Evolutionary conservation across 2,797 vertebrate species (phyloP).

Genomic region (Acanthornis magna): DNA sequence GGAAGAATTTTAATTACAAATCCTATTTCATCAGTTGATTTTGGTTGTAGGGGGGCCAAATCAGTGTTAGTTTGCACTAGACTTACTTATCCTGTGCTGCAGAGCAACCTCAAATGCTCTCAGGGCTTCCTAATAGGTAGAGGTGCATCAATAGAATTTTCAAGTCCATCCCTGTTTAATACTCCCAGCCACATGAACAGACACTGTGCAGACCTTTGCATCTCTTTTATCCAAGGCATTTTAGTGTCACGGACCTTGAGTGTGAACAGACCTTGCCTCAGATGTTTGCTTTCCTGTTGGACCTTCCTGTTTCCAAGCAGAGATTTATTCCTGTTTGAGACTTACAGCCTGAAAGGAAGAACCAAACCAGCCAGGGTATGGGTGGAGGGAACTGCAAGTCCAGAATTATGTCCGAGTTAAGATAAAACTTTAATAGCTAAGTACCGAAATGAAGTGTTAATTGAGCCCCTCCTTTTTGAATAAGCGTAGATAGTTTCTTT

Average conservation of each 20-base stretch:
- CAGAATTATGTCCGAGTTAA: neutral
- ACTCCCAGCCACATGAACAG: neutral
- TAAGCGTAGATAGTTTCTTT: slow-evolving; percentile 37
- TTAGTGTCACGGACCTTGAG: neutral
- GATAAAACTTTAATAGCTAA: neutral
- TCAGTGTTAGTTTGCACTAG: neutral
- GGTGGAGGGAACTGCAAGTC: neutral
- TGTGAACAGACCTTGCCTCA: neutral
- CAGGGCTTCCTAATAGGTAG: neutral
- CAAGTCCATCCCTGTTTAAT: neutral
- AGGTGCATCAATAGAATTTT: neutral
- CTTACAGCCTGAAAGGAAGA: neutral
- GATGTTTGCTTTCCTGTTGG: neutral
- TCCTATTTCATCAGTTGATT: neutral
- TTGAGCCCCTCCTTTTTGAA: slow-evolving; percentile 52
- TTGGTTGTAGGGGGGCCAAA: neutral
- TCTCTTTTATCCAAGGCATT: neutral
- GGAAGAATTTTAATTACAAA: neutral
- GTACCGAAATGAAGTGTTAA: slow-evolving; percentile 38
- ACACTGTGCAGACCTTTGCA: neutral
- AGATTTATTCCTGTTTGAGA: neutral
- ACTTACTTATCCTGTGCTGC: neutral
- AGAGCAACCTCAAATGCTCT: neutral
- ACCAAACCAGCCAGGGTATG: neutral
- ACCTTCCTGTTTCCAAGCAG: neutral